These are phyloP conservation scores for Cantharis rufa DNA, from an alignment of 2,888 invertebrate species.

Conservation along the genomic window DNA sequence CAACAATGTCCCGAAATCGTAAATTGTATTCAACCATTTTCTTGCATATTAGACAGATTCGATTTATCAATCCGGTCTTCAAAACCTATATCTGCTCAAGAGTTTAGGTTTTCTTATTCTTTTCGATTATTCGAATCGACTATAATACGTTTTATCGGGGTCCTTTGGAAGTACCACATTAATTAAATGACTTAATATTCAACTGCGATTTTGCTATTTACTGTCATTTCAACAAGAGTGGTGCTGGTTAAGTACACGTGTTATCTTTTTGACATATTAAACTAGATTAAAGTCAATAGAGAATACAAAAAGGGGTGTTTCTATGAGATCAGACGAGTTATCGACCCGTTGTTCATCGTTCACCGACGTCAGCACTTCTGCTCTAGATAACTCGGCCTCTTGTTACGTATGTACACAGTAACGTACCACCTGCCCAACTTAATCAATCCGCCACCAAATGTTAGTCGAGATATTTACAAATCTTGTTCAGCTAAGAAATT, in stretches of 20 bases:
- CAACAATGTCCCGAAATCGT: constrained; percentile 21
- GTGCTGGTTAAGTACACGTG: not conserved
- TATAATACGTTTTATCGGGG: not conserved
- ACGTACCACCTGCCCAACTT: constrained; percentile 22
- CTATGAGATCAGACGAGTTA: constrained; percentile 24
- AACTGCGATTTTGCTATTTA: not conserved
- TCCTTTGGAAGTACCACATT: not conserved
- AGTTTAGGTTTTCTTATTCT: constrained; percentile 1
- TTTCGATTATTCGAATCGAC: not conserved
- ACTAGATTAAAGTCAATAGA: constrained; percentile 18
- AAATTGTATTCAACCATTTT: constrained; percentile 11
- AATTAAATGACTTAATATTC: not conserved
- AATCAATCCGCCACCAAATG: constrained; percentile 10
- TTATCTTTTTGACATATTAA: constrained; percentile 19
- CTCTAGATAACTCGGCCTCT: constrained; percentile 27
- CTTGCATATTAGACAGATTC: constrained; percentile 16
- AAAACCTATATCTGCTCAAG: constrained; percentile 1
- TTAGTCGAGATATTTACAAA: not conserved
- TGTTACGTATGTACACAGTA: constrained; percentile 24
- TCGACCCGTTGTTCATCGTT: constrained; percentile 30
- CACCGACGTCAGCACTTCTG: constrained; percentile 29
- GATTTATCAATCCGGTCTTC: constrained; percentile 21
- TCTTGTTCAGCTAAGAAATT: not conserved
- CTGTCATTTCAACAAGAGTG: not conserved
- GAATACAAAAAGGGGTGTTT: constrained; percentile 3